These are phyloP conservation scores for Tromatobia lineatoria DNA, from an alignment of 2,888 invertebrate species.

Conservation along the genomic window DNA sequence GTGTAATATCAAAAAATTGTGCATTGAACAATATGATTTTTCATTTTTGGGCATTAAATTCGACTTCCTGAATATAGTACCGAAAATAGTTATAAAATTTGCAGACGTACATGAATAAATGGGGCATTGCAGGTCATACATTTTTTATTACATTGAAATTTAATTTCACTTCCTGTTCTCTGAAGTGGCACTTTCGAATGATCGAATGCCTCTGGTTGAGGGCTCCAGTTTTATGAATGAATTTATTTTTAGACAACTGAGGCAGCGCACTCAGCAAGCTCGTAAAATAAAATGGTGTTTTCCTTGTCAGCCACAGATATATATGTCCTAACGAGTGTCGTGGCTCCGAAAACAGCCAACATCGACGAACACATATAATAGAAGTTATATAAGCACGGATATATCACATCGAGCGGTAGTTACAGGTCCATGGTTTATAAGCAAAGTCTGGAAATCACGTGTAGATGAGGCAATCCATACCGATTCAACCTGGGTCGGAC, in stretches of 20 bases:
- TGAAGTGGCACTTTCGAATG: background rate
- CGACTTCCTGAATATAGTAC: background rate
- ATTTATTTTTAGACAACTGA: conserved; percentile 27
- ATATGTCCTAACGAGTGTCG: conserved; percentile 45
- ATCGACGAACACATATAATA: conserved; percentile 16
- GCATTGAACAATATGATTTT: background rate
- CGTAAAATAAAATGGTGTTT: conserved; percentile 40
- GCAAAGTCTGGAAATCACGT: conserved; percentile 34
- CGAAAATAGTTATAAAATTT: too few relatives aligned
- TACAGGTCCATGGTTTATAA: conserved; percentile 30
- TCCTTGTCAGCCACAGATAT: conserved; percentile 31
- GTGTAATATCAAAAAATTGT: too few relatives aligned
- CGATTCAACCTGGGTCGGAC: too few relatives aligned
- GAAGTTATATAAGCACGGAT: conserved; percentile 54
- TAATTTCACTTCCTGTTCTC: background rate
- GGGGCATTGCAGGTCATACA: background rate
- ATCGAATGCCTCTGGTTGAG: conserved; percentile 4
- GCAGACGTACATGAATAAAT: too few relatives aligned
- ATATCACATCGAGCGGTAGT: conserved; percentile 8
- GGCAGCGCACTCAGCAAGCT: background rate
- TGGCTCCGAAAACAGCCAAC: conserved; percentile 18
- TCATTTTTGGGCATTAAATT: background rate
- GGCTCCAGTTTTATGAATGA: background rate
- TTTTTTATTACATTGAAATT: background rate
- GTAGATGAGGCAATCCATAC: too few relatives aligned